Base-by-base conservation (phyloP, 2,113 vertebrate genomes). In the Diphyllodes magnificus region DNA sequence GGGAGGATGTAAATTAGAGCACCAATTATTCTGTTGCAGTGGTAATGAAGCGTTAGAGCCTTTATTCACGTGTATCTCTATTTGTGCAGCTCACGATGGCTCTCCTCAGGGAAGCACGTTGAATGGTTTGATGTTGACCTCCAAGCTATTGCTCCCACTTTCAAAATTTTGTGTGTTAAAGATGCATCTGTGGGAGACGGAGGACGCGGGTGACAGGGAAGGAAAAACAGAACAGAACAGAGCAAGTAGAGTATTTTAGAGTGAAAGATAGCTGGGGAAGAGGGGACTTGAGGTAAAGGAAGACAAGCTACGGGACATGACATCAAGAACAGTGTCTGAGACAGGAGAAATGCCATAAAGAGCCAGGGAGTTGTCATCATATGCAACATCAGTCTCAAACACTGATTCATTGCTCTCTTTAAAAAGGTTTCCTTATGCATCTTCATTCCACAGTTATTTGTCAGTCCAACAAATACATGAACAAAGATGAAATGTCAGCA, bases 1-100 rank as follows among this genome's bases (percentile, higher is more conserved):
- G 51, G 89, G 87, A 96, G 22, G 66, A 84, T 95, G 63, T 90
- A 95, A 95, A 97, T 96, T 84, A 93, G 57, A 96, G 88, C 5
- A 73, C 60, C 75, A 91, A 64, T 97, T 96, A 93, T 79, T 94
- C 70, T 84, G 76, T 90, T 93, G 91, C 42, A 81, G 59, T 77
- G 82, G 84, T 95, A 97, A 96, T 77, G 90, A 97, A 94, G 72
- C 82, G 68, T 69, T 65, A 44, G 81, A 9, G 15, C 65, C 77
- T 93, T 90, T 90, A 85, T 93, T 92, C n/a, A 1, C 90, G 93
- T 81, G 81, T 72, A 72, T 82, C 70, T 70, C 23, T 81, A 8
- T 84, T 69, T 85, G 70, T 64, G 81, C 69, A 90, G 49, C 65
- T 70, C 95, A 54, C 84, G 88, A 7, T 82, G 66, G 17, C 73